Evolutionary conservation across 2,113 vertebrate species (phyloP).

Genomic region (Rynchops niger): DNA sequence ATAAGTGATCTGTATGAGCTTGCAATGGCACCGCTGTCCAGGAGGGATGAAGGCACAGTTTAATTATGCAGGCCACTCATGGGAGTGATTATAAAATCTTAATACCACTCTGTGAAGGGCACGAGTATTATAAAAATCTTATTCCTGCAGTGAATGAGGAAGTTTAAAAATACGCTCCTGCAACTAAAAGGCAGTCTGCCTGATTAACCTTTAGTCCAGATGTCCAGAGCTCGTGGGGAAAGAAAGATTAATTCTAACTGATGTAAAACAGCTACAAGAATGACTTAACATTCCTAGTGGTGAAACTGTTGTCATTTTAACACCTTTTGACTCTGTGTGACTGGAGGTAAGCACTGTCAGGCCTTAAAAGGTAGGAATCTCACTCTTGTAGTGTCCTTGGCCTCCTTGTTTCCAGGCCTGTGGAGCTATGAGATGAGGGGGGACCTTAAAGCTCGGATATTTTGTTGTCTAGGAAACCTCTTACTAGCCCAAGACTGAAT

Average conservation of each 20-base stretch:
- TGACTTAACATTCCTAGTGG: neutral
- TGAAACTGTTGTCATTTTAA: neutral
- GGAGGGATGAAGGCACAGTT: neutral
- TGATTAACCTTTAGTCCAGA: conserved; percentile 26
- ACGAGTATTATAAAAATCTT: conserved; percentile 14
- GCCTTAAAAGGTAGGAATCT: neutral
- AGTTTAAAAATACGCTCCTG: conserved; percentile 20
- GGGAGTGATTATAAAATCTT: conserved; percentile 24
- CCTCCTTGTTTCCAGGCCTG: neutral
- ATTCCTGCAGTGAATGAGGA: conserved; percentile 20
- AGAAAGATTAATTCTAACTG: conserved; percentile 14
- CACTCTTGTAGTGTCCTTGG: neutral
- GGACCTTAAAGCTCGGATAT: neutral
- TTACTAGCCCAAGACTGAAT: neutral
- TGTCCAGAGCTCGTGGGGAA: neutral
- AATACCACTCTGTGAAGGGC: neutral
- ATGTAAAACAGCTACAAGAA: conserved; percentile 23
- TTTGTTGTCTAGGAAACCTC: neutral
- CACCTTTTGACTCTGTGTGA: neutral
- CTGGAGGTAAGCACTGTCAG: neutral
- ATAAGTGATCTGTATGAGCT: neutral
- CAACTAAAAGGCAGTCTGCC: neutral
- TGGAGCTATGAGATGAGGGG: neutral
- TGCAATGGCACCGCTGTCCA: neutral
- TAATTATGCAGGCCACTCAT: conserved; percentile 8